Conservation (phyloP, 2,888 invertebrate species). For the Eurytoma californica region DNA sequence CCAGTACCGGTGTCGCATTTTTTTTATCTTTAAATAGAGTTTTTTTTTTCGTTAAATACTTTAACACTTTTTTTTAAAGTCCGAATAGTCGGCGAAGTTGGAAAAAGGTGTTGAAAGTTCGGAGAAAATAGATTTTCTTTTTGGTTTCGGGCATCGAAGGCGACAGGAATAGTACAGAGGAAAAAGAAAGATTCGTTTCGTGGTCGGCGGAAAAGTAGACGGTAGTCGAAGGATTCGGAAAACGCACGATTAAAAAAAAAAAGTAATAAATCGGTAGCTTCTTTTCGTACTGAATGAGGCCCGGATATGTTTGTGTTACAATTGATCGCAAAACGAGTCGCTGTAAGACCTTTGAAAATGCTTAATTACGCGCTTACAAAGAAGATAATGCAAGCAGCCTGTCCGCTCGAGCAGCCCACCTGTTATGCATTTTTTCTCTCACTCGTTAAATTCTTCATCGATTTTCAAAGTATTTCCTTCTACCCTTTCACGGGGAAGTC, state of each 20-base stretch:
- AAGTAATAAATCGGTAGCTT: neutral
- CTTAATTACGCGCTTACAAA: slow-evolving; percentile 32
- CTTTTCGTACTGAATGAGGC: slow-evolving; percentile 47
- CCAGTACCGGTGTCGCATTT: slow-evolving; percentile 67
- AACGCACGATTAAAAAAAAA: slow-evolving; percentile 35
- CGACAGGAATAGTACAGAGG: slow-evolving; percentile 39
- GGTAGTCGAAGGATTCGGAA: slow-evolving; percentile 23
- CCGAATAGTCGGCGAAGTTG: slow-evolving; percentile 34
- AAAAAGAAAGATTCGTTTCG: slow-evolving; percentile 31
- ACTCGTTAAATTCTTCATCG: neutral
- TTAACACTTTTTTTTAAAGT: slow-evolving; percentile 7
- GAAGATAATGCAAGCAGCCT: slow-evolving; percentile 19
- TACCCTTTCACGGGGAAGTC: too few relatives aligned
- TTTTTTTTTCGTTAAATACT: slow-evolving; percentile 52
- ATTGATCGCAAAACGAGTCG: slow-evolving; percentile 48
- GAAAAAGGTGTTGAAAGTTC: slow-evolving; percentile 25
- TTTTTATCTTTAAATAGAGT: slow-evolving; percentile 46
- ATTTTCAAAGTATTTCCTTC: too few relatives aligned
- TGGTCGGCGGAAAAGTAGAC: slow-evolving; percentile 37
- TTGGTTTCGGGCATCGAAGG: slow-evolving; percentile 35
- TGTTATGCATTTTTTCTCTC: neutral
- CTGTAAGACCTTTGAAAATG: slow-evolving; percentile 55
- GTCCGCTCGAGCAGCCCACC: neutral
- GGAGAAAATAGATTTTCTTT: slow-evolving; percentile 36
- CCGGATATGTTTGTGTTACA: slow-evolving; percentile 47